Evolutionary conservation across 2,797 vertebrate genomes (phyloP), one percentile per base, ranked within the genome.

Genomic region (Enteromius argenteus): DNA sequence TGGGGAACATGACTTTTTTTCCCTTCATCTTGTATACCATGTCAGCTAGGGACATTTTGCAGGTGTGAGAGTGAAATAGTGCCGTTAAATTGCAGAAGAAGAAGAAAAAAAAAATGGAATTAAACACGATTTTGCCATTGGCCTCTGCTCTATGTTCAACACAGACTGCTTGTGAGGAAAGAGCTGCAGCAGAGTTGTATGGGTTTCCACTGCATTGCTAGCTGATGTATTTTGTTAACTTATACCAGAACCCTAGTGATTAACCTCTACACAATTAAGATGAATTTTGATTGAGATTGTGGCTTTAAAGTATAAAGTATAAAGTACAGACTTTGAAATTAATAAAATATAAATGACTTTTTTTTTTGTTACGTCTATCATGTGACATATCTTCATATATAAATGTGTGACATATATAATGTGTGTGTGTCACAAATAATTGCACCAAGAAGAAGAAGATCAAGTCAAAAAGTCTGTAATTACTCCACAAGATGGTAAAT

Each of bases 41-140:
- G 68, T 71, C 76, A 79, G 56, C 84, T 46, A 30, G 9, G 49
- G 73, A 32, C 81, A 60, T 81, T 1, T 27, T 46, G 81, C 91
- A 92, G 64, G n/a, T 58, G 23, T 80, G 8, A 15, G 87, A 87
- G 79, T 87, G 72, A 67, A 87, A 86, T 82, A 81, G 84, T 49
- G 35, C 88, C 91, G 92, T 92, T 94, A 92, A 92, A 79, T 90
- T 87, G 84, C 21, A 46, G 83, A 87, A 46, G 83, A 86, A 85
- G 85, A 80, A 5, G 51, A 66, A 37, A 19, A 7, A 7, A 4
- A 78, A 66, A 37, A 42, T 90, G 89, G 85, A 89, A 88, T 93
- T 90, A 51, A 56, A 75, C 72, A 82, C 58, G 86, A 79, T 90
- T 85, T 91, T 62, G 89, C 88, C 86, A 84, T 81, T 37, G 87